These are phyloP conservation scores for Corynorhinus townsendii DNA, from an alignment of 2,113 vertebrate genomes.

Conservation along the genomic window DNA sequence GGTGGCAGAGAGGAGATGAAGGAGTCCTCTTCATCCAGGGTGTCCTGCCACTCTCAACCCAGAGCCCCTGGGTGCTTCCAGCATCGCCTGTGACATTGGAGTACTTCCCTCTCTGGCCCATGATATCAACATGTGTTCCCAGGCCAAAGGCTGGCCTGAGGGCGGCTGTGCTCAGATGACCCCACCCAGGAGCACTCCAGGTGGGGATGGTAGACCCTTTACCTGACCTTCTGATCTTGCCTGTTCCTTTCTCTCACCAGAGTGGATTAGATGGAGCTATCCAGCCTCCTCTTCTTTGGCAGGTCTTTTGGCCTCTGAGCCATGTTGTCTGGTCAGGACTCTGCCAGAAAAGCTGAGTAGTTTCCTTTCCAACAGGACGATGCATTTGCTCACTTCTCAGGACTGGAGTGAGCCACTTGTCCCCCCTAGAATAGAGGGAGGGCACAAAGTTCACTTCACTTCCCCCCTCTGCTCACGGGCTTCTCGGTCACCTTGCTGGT, in stretches of 20 bases:
- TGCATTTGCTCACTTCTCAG: background rate
- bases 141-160: background rate
- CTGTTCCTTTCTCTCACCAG: background rate
- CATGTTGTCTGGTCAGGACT: background rate
- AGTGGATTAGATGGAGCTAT: background rate
- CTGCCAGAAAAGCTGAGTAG: background rate
- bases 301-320: background rate
- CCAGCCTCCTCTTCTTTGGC: background rate
- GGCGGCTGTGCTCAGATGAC: background rate
- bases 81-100: background rate
- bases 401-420: background rate
- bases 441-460: background rate
- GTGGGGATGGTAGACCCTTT: background rate
- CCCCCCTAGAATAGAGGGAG: background rate
- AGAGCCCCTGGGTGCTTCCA: background rate
- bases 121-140: background rate
- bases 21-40: background rate
- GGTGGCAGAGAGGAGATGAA: background rate
- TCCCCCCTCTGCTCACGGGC: background rate
- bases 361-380: background rate
- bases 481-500: too few species aligned
- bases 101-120: background rate
- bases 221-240: background rate
- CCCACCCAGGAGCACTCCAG: too few species aligned
- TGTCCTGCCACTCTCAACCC: background rate